Evolutionary conservation across 2,888 invertebrate species (phyloP).

Genomic region (Colletes collaris): DNA sequence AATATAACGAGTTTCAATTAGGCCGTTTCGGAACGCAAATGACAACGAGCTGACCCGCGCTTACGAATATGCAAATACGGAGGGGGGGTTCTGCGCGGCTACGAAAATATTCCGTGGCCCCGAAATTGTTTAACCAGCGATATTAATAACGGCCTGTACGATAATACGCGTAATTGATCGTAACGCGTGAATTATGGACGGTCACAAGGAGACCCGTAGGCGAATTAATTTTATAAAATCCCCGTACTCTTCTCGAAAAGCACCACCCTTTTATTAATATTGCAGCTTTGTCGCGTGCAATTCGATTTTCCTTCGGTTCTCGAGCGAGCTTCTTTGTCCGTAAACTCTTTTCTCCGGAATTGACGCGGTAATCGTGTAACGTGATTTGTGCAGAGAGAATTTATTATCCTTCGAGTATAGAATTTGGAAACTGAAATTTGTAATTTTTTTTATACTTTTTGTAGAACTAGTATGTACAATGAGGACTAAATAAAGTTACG

Average conservation of each 20-base stretch:
- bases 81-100: slow-evolving; percentile 10
- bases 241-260: no score
- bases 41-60: slow-evolving; percentile 34
- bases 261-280: background rate
- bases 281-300: background rate
- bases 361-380: background rate
- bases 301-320: background rate
- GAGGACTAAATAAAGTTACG: no score
- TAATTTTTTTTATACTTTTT: no score
- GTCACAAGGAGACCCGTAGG: background rate
- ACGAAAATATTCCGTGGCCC: slow-evolving; percentile 27
- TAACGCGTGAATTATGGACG: background rate
- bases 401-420: no score
- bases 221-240: background rate
- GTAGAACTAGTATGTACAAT: no score
- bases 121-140: slow-evolving; percentile 35
- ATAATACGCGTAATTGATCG: slow-evolving; percentile 30
- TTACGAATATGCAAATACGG: slow-evolving; percentile 54
- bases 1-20: slow-evolving; percentile 65
- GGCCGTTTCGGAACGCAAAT: slow-evolving; percentile 50
- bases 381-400: no score
- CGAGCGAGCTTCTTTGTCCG: background rate
- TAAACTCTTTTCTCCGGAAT: background rate
- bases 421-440: no score
- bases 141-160: slow-evolving; percentile 20